Evolutionary conservation across 1,140 invertebrate genomes (phyloP), one percentile per base, ranked within the genome.

Genomic region (Leptinotarsa texana): DNA sequence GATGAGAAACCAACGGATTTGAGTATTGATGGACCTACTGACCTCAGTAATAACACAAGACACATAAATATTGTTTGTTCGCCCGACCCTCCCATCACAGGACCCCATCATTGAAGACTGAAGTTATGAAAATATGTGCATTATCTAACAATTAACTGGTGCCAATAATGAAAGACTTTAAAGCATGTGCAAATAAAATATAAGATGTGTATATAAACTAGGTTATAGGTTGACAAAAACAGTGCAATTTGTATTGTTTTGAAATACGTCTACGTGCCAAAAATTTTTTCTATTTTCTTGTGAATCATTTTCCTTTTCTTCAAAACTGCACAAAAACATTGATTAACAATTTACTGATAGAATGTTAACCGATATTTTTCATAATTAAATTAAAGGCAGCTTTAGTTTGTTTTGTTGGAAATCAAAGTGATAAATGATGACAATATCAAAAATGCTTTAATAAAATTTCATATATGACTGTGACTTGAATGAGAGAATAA

Each of bases 1-100:
- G 87, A 88, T 61, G 85, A 88, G 27, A 87, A 87, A 80, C 88
- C 88, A 17, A 88, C 87, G 27, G 88, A 88, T 81, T 79, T 88
- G 73, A 88, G 87, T 62, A 87, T 88, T 84, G 82, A 84, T 11
- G 82, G 77, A 4, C 83, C 83, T 1, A 84, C 82, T 0, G 83
- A 84, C 75, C 76, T 84, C 33, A 82, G 79, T 74, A 82, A 78
- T 70, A 82, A 78, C 69, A 77, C 78, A 68, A 76, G 81, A 70
- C 79, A 82, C 73, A 75, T 83, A 13, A 83, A 83, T 75, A 83
- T 85, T 18, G 81, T 85, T 8, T 85, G 84, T 78, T 84, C 83
- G 17, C 83, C 83, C 18, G 83, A 85, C 76, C 80, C 82, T 18
- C 84, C 84, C 15, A 80, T 81, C 27, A 75, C 73, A 24, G 76